A percentile compares a stretch with the other conserved stretches of the same genome.
phyloP scores from a whole-genome alignment of 2,113 vertebrate species.

The Peromyscus leucopus region DNA sequence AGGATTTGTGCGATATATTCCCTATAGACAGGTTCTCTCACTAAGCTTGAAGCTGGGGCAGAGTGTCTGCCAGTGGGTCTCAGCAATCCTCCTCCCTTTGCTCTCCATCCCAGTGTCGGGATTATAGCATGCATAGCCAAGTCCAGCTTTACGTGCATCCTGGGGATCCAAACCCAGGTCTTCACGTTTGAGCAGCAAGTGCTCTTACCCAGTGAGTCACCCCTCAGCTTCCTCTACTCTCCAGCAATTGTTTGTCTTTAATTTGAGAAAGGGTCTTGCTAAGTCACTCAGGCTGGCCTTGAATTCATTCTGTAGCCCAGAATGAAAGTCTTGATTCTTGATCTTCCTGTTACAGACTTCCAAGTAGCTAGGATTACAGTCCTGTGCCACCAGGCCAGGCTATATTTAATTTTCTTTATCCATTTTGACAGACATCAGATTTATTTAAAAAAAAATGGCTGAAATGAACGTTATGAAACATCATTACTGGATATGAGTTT shows the following conservation, averaged over 20 bases:
- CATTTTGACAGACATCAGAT: not conserved
- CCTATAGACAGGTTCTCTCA: not conserved
- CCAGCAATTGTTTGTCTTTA: not conserved
- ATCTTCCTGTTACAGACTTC: not conserved
- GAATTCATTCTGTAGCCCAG: not conserved
- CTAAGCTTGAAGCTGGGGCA: not conserved
- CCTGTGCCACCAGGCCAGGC: not conserved
- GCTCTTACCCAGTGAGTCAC: not conserved
- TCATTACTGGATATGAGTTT: not conserved
- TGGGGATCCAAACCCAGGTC: not conserved
- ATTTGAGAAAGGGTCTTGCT: not conserved
- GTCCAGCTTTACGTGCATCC: not conserved
- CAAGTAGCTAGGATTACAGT: not conserved
- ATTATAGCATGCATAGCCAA: not conserved
- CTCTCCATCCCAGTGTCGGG: not conserved
- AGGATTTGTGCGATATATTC: no score
- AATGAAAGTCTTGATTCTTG: not conserved
- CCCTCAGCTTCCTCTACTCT: not conserved
- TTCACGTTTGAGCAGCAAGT: not conserved
- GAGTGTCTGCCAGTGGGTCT: not conserved
- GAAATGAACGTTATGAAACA: not conserved
- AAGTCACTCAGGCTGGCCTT: not conserved
- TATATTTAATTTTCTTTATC: not conserved
- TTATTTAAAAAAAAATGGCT: not conserved
- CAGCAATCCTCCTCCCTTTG: not conserved